Evolutionary conservation across 2,113 vertebrate genomes (phyloP).

Genomic region (Cairina moschata): DNA sequence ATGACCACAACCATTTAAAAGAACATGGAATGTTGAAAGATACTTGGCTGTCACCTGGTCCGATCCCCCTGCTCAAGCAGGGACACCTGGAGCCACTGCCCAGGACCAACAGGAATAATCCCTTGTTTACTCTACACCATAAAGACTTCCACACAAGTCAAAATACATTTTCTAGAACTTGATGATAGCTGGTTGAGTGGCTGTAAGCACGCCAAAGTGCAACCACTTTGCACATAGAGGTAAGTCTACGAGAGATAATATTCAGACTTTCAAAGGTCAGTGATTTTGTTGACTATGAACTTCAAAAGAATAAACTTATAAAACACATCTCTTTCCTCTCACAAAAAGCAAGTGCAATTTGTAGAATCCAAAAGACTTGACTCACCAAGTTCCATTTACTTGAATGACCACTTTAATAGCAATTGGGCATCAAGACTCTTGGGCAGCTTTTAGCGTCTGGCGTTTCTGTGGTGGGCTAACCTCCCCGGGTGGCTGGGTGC

Average conservation of each 20-base stretch:
- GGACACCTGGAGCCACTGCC: background rate
- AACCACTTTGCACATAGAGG: background rate
- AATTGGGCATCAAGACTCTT: background rate
- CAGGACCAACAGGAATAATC: background rate
- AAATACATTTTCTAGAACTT: background rate
- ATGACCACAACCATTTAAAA: background rate
- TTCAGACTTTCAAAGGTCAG: background rate
- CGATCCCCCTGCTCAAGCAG: background rate
- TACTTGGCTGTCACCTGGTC: background rate
- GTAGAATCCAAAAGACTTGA: background rate
- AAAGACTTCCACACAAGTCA: background rate
- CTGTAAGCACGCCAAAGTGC: background rate
- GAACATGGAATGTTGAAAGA: background rate
- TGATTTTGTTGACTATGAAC: background rate
- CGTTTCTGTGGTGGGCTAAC: background rate
- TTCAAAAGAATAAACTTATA: background rate
- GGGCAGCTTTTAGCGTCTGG: background rate
- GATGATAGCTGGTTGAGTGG: background rate
- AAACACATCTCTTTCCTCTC: background rate
- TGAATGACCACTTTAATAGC: background rate
- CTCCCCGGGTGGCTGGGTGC: background rate
- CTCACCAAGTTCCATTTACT: background rate
- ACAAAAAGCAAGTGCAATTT: background rate
- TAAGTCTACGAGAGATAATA: background rate
- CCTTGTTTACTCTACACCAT: rapidly evolving